Base-by-base conservation (phyloP, 35 echinoderm and acorn worm genomes). In the Apostichopus parvimensis region DNA sequence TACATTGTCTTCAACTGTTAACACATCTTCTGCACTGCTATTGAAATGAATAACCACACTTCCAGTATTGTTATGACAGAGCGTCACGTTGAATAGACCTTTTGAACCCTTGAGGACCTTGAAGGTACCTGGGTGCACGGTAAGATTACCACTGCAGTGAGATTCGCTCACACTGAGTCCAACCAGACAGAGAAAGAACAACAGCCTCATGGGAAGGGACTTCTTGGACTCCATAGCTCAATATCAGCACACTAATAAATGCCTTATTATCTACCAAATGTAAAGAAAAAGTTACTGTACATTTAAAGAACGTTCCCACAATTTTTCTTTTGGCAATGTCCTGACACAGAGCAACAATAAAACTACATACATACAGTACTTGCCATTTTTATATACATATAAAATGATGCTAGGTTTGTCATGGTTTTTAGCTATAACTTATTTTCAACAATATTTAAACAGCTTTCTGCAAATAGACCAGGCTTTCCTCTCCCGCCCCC, bases 21-120 rank as follows among this genome's bases (percentile, higher is more conserved):
- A 9, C 12, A 79, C 22, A 13, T 84, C 20, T n/a, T 58, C 81
- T 59, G 57, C 9, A 58, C 81, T 84, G 54, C n/a, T 75, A 17
- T 75, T 5, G 54, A 84, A 84, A 14, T 7, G 20, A 18, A 84
- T 59, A 5, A 55, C 58, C 15, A 84, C 54, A 21, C 14, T 17
- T 9, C n/a, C 6, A 59, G 81, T 84, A 18, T 1, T 22, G 54
- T 84, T 84, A 15, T 59, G 13, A 84, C 81, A 84, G 81, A 84
- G 56, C 5, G 81, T 60, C 15, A 84, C 55, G 8, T 56, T 84
- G 81, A 84, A 84, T n/a, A 59, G 17, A 59, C 52, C 55, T n/a
- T 56, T 20, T 5, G 28, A 6, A 2, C 9, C 57, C 5, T 14
- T 7, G 17, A 23, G 81, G 15, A 84, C 10, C 81, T 84, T 84